phyloP scores from a whole-genome alignment of 2,888 invertebrate species.

The Agrotis ipsilon region DNA sequence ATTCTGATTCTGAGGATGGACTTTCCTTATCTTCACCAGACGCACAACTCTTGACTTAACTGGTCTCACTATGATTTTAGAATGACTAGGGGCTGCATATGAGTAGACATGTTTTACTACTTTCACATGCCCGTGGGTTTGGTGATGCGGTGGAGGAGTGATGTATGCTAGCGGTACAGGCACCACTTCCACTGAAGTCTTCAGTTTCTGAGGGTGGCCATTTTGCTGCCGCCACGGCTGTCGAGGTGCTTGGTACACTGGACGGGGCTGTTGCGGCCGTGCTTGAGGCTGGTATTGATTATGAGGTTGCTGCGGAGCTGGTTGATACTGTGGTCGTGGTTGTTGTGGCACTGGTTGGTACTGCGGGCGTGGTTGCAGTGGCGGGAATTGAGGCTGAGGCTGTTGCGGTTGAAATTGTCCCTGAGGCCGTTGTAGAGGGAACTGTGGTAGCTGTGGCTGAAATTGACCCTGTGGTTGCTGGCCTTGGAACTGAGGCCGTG shows the following conservation, averaged over 20 bases:
- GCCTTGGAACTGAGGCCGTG: conserved; percentile 40
- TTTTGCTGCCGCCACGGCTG: conserved; percentile 55
- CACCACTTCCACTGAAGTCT: conserved; percentile 84
- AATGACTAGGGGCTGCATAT: conserved; percentile 76
- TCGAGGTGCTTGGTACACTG: conserved; percentile 44
- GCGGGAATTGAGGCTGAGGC: conserved; percentile 50
- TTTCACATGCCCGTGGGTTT: conserved; percentile 73
- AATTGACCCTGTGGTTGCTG: conserved; percentile 40
- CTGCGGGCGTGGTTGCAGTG: conserved; percentile 46
- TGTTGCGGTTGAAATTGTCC: conserved; percentile 50
- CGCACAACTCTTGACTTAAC: conserved; percentile 74
- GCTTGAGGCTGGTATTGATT: conserved; percentile 41
- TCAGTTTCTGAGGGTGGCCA: conserved; percentile 79
- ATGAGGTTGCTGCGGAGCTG: conserved; percentile 32
- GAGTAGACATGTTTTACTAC: conserved; percentile 80
- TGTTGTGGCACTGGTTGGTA: conserved; percentile 55
- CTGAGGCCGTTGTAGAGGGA: conserved; percentile 48
- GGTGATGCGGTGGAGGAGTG: conserved; percentile 80
- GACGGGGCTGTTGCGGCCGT: conserved; percentile 45
- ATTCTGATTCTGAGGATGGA: conserved; percentile 71
- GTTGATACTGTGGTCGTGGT: conserved; percentile 53
- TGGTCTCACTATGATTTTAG: conserved; percentile 82
- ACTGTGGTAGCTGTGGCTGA: conserved; percentile 40
- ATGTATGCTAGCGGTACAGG: conserved; percentile 86
- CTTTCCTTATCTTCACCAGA: conserved; percentile 70